Percentiles rank a stretch among this genome's conserved stretches.
phyloP scores from a whole-genome alignment of 2,888 invertebrate genomes.

The Acleris sparsana region DNA sequence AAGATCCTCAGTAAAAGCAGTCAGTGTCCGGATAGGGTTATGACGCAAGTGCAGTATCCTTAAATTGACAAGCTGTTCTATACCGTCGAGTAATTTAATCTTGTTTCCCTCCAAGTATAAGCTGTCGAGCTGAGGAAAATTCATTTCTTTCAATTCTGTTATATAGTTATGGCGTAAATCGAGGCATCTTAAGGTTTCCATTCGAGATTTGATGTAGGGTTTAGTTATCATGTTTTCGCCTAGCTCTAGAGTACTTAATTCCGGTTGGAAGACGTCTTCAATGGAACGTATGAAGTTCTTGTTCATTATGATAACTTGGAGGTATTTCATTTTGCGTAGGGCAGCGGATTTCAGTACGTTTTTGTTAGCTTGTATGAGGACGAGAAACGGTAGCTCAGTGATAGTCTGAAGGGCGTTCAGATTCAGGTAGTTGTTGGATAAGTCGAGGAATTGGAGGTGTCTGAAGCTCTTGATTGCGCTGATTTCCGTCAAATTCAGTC shows the following conservation, averaged over 20 bases:
- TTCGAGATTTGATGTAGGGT: slow-evolving; percentile 55
- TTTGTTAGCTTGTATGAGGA: slow-evolving; percentile 83
- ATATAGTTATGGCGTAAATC: slow-evolving; percentile 81
- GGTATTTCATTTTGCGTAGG: slow-evolving; percentile 78
- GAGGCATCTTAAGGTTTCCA: slow-evolving; percentile 76
- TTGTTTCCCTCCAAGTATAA: slow-evolving; percentile 91
- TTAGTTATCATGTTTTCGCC: slow-evolving; percentile 73
- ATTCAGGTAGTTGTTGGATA: slow-evolving; percentile 81
- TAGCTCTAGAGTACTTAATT: slow-evolving; percentile 81
- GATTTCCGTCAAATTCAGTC: slow-evolving; percentile 80
- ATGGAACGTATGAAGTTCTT: slow-evolving; percentile 79
- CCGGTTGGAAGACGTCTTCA: slow-evolving; percentile 78
- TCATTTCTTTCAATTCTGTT: slow-evolving; percentile 68
- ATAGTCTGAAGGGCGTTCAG: slow-evolving; percentile 75
- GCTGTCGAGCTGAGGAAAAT: slow-evolving; percentile 84
- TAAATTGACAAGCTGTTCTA: slow-evolving; percentile 84
- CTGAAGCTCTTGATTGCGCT: slow-evolving; percentile 74
- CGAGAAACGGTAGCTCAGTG: slow-evolving; percentile 77
- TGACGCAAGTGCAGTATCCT: slow-evolving; percentile 88
- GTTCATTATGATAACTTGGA: slow-evolving; percentile 85
- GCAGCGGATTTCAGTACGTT: slow-evolving; percentile 77
- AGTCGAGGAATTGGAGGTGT: slow-evolving; percentile 82
- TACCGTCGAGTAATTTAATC: slow-evolving; percentile 83
- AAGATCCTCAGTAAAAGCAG: slow-evolving; percentile 74
- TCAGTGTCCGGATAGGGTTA: slow-evolving; percentile 83